Conservation (phyloP, 1,140 invertebrate genomes). For the Drosophila bocqueti region DNA sequence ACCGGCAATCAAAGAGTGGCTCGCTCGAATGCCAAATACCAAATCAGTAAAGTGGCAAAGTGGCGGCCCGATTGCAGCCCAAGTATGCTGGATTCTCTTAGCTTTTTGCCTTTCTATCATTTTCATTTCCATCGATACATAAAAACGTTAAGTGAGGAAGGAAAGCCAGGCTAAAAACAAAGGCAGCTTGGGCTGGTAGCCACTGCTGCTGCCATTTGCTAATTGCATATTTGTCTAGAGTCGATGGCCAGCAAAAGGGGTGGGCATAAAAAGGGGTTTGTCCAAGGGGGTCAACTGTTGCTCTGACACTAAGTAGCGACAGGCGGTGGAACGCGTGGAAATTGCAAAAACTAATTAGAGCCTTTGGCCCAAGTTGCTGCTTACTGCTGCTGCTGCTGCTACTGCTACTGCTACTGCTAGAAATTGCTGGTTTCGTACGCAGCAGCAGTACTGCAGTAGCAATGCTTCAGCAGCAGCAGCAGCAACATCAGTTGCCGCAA, state of each 20-base stretch:
- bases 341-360: constrained; percentile 83
- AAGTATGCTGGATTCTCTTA: constrained; percentile 42
- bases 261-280: constrained; percentile 30
- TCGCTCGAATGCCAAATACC: constrained; percentile 54
- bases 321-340: constrained; percentile 72
- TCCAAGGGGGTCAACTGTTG: constrained; percentile 63
- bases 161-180: constrained; percentile 41
- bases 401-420: constrained; percentile 37
- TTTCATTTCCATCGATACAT: constrained; percentile 71
- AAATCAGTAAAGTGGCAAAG: constrained; percentile 68
- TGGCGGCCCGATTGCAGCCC: constrained; percentile 54
- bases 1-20: constrained; percentile 65
- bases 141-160: constrained; percentile 23
- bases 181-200: constrained; percentile 44
- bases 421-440: constrained; percentile 79
- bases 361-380: constrained; percentile 67
- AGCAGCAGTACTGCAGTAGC: constrained; percentile 35
- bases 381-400: constrained; percentile 11
- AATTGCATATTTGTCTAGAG: constrained; percentile 80
- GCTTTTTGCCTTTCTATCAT: constrained; percentile 61
- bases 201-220: constrained; percentile 24
- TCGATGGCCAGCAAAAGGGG: constrained; percentile 35
- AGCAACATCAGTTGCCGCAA: constrained; percentile 68
- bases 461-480: constrained; percentile 21
- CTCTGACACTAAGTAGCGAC: constrained; percentile 75